Conservation (phyloP, 2,888 invertebrate genomes). For the Limnephilus marmoratus region DNA sequence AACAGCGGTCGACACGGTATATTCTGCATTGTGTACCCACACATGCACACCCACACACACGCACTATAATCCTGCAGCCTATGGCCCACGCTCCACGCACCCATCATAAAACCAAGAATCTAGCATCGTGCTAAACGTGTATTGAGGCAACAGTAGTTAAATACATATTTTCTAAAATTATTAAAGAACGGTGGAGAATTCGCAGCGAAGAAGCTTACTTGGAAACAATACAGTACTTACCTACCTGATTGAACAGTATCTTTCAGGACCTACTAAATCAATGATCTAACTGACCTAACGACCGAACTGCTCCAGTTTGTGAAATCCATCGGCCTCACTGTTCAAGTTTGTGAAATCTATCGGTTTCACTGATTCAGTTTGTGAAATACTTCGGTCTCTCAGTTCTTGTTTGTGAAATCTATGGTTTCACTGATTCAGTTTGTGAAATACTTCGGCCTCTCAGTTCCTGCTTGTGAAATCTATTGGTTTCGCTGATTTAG, state of each 20-base stretch:
- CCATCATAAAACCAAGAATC: background rate
- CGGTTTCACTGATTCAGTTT: too few relatives aligned
- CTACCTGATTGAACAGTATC: background rate
- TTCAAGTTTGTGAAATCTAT: background rate
- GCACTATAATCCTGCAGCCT: background rate
- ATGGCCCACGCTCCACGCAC: background rate
- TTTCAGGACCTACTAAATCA: background rate
- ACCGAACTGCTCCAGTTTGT: background rate
- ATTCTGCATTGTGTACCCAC: background rate
- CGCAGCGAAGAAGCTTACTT: background rate
- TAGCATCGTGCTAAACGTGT: background rate
- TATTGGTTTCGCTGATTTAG: too few relatives aligned
- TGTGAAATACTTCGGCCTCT: too few relatives aligned
- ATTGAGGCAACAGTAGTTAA: background rate
- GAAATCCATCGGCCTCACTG: too few relatives aligned
- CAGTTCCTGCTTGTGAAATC: too few relatives aligned
- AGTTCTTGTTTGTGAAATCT: too few relatives aligned
- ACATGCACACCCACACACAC: background rate
- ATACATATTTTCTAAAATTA: background rate
- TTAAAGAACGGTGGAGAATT: background rate
- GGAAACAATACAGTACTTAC: background rate
- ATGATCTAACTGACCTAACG: too few relatives aligned
- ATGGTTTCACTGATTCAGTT: too few relatives aligned
- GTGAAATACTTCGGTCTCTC: too few relatives aligned
- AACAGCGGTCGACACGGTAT: background rate